Evolutionary conservation across 1,140 invertebrate genomes (phyloP), one percentile per base, ranked within the genome.

Genomic region (Drosophila kurseongensis): DNA sequence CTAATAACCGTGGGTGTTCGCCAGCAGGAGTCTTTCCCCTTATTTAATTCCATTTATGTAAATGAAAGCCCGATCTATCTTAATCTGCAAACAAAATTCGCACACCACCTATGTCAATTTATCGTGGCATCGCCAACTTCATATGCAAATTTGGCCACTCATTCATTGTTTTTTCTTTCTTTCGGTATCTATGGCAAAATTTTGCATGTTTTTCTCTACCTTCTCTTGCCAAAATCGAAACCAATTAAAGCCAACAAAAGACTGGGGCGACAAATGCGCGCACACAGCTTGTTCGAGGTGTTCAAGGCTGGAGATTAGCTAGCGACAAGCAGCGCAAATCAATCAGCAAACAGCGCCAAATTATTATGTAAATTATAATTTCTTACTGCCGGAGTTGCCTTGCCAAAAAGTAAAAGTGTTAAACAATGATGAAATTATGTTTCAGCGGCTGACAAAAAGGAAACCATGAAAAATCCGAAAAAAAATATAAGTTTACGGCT

Each of bases 331-430:
- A 57, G 65, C 75, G 58, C 56, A 80, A 82, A 82, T 82, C 80
- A 82, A 83, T 82, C 80, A 82, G 50, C 68, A 75, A 78, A 82
- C 54, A 78, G 80, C 80, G 57, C 80, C 75, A 83, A 84, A 76
- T 84, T 84, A 83, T 84, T 80, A 84, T 83, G 76, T 66, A 83
- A 84, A 84, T 84, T 63, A 84, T 80, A 80, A 84, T 83, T 84
- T 84, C 80, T 67, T 79, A 57, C 65, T 60, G 54, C 58, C 38
- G 16, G 57, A 23, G 57, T 13, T 51, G 62, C 58, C 38, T 41
- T 5, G 45, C 45, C 18, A 42, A 67, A 47, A 57, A 59, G 79
- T 68, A 79, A 79, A 88, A 88, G 75, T 82, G 75, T 79, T 73
- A 40, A 86, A 65, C 41, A 71, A 59, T 78, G 55, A 48, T 71